These are phyloP conservation scores for Spisula subtruncata DNA, from an alignment of 2,888 invertebrate species.

Conservation along the genomic window DNA sequence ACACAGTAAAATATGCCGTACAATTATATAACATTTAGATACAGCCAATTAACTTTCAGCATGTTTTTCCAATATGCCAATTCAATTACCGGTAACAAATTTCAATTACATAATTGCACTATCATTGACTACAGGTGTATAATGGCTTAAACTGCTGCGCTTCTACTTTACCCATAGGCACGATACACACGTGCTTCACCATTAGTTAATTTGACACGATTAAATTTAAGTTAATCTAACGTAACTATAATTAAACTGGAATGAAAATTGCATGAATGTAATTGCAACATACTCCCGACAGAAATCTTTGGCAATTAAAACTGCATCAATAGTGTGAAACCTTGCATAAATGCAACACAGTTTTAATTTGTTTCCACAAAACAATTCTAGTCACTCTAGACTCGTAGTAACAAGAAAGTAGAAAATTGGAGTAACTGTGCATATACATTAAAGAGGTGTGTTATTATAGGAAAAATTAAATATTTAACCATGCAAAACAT, in stretches of 20 bases:
- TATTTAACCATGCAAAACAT: too few species aligned
- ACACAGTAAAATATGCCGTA: not conserved
- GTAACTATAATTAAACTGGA: not conserved
- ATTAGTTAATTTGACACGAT: slow-evolving; percentile 13
- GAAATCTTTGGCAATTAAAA: not conserved
- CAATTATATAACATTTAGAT: not conserved
- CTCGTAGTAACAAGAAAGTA: too few species aligned
- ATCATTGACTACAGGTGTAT: not conserved
- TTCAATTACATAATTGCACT: not conserved
- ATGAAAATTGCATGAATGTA: not conserved
- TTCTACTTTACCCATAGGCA: not conserved
- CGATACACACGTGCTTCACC: not conserved
- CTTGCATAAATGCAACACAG: not conserved
- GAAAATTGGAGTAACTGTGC: too few species aligned
- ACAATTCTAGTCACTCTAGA: too few species aligned
- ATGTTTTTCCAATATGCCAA: slow-evolving; percentile 21
- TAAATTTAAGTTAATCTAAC: slow-evolving; percentile 6
- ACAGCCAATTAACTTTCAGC: not conserved
- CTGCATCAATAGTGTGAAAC: not conserved
- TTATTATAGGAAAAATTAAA: too few species aligned
- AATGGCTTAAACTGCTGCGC: not conserved
- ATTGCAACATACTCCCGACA: not conserved
- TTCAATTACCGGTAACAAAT: slow-evolving; percentile 9
- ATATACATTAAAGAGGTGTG: too few species aligned
- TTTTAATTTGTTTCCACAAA: not conserved